Base-by-base conservation (phyloP, 1,140 invertebrate species). In the Apis dorsata region DNA sequence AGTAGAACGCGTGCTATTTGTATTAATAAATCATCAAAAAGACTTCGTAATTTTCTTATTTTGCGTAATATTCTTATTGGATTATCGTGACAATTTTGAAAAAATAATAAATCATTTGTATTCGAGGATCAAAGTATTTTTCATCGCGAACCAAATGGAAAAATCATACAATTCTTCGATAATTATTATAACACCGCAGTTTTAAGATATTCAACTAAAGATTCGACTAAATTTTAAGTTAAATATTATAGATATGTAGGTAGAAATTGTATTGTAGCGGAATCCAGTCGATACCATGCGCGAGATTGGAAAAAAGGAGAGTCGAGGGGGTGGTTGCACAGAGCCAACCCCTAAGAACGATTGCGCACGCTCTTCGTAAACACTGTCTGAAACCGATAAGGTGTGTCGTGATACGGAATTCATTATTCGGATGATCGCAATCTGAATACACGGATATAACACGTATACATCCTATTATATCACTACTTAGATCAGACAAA, bases 321-420 rank as follows among this genome's bases (percentile, higher is more conserved):
- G 63, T 19, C 53, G 15, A 34, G 81, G 78, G 82, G 60, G 49
- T 82, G 81, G 60, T n/a, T 57, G 74, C 34, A 79, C 28, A 72
- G 79, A 89, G 82, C 83, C 84, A 90, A 89, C 91, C 92, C 89
- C 86, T 86, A 66, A 34, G 62, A 59, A 51, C 60, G 71, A 71
- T 28, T 75, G 88, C 90, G 90, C 91, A 91, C 90, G 87, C 86
- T 79, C 84, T 72, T 44, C 24, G 86, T 88, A 91, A 93, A 93
- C 88, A 91, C 86, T 86, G 89, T 51, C 69, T 70, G 63, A 82
- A 66, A 81, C 73, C 81, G 92, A 92, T 93, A 93, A 93, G 87
- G 74, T 81, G 85, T 53, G 75, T 76, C 92, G 89, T 91, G 92
- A 86, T 87, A 75, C 74, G 85, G 92, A 91, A 93, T 94, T 85